Base-by-base conservation (phyloP, 2,113 vertebrate genomes). In the Terrapene triunguis region DNA sequence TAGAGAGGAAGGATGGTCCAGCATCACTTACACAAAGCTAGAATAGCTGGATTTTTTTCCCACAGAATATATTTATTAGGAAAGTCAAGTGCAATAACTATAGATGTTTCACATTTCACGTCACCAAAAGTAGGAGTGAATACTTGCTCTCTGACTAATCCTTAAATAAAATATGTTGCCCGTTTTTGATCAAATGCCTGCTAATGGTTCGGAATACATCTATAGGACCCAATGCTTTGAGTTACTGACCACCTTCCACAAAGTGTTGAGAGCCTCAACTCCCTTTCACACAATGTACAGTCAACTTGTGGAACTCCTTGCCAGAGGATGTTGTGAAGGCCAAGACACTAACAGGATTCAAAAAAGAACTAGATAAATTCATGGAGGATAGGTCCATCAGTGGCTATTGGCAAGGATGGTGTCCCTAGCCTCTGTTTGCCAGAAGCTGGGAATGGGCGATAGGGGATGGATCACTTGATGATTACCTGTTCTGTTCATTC, bases 71-170 rank as follows among this genome's bases (percentile, higher is more conserved):
- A 86, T 92, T 92, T 94, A 50, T 76, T 79, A 84, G 90, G 92
- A 59, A 87, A 54, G 62, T 51, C 84, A 89, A 87, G 74, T 90
- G 51, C 89, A 89, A 62, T 93, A 92, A 84, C 44, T 79, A 81
- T 72, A 87, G 72, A 84, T 91, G 76, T 91, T 82, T 79, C 48
- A 32, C 65, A 42, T 93, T 84, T 92, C 42, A 44, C 38, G 22
- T 91, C 62, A 42, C 55, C 72, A 74, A 82, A 96, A 91, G 84
- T 72, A 85, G 38, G 44, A 57, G 17, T 0, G 0, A 95, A 89
- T 86, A 59, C 32, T 22, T 24, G 9, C 0, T 0, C 8, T 50
- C 78, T 76, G 82, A 27, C 44, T 87, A 89, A 29, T 94, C 80
- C 69, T 95, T 94, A 82, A 88, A 35, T 38, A 84, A 74, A 87